A percentile compares a stretch with the other conserved stretches of the same genome.
phyloP scores from a whole-genome alignment of 2,113 vertebrate species.

The Stomatorhinus ivindoensis region DNA sequence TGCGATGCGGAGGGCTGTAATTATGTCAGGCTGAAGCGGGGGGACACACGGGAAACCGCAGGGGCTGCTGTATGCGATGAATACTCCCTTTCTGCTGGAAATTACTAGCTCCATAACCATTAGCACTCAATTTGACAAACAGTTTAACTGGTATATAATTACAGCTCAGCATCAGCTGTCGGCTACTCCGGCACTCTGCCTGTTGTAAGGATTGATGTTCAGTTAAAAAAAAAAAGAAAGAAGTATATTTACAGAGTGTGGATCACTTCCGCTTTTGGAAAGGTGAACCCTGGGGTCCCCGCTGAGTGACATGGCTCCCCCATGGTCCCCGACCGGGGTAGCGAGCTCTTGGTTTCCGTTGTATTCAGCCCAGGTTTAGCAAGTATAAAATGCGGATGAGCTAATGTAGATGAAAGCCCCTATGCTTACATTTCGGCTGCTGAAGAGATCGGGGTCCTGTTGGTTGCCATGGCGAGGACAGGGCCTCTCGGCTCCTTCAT shows the following conservation, averaged over 20 bases:
- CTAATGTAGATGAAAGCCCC: not conserved
- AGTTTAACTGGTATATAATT: conserved; percentile 23
- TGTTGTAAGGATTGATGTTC: not conserved
- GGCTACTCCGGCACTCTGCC: not conserved
- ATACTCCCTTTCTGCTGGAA: not conserved
- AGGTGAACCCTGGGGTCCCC: not conserved
- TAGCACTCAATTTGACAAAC: conserved; percentile 4
- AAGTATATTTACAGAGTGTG: not conserved
- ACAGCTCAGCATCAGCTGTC: not conserved
- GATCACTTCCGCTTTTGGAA: not conserved
- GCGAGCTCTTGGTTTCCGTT: not conserved
- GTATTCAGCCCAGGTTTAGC: not conserved
- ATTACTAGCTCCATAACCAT: not conserved
- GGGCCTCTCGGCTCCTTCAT: not conserved
- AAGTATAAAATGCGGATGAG: not conserved
- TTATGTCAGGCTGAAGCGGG: conserved; percentile 6
- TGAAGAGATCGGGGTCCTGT: not conserved
- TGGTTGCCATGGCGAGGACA: not conserved
- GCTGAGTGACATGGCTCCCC: not conserved
- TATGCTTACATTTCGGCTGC: not conserved
- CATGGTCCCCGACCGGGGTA: not conserved
- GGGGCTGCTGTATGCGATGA: not conserved
- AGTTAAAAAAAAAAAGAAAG: not conserved
- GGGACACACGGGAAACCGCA: not conserved
- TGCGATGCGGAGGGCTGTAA: conserved; percentile 3